Evolutionary conservation across 2,888 invertebrate species (phyloP), one percentile per base, ranked within the genome.

Genomic region (Furcula furcula): DNA sequence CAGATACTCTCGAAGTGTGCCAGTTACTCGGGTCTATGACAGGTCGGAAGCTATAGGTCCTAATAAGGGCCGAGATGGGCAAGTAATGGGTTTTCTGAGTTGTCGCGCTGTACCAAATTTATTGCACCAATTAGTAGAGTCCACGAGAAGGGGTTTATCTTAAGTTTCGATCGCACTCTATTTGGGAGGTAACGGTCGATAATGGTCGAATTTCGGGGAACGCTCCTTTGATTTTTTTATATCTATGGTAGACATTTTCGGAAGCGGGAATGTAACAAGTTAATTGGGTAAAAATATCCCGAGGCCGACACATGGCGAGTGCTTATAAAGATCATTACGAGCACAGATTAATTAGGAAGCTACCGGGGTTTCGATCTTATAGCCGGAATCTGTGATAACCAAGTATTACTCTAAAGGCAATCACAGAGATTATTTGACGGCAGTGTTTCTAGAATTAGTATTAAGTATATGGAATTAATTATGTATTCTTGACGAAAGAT

Each of bases 201-300:
- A 86, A 85, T 80, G 82, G 80, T 58, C 74, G 72, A 74, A 76
- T 79, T 87, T 87, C 86, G 76, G 64, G 62, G 85, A 88, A 87
- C 65, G 61, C 52, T 56, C 54, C 59, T 69, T 71, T 66, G 68
- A 70, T 72, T 76, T 73, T 72, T 77, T 72, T 65, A 34, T 48
- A 62, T 61, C 62, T 67, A 64, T 56, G 50, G 67, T 65, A 71
- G 68, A 74, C 57, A 78, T 80, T 80, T 86, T 81, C 79, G 75
- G 85, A 82, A 85, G 85, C 84, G 81, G 82, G 82, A 87, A 81
- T 83, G 76, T 86, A 73, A 86, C 85, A 80, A 85, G 86, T 83
- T 87, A 86, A 87, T 88, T 87, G 86, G 86, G 62, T 74, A 62
- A 63, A 85, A 76, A 76, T 78, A 82, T 82, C 77, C 67, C 42